Base-by-base conservation (phyloP, 2,113 vertebrate species). In the Lasiurus borealis region DNA sequence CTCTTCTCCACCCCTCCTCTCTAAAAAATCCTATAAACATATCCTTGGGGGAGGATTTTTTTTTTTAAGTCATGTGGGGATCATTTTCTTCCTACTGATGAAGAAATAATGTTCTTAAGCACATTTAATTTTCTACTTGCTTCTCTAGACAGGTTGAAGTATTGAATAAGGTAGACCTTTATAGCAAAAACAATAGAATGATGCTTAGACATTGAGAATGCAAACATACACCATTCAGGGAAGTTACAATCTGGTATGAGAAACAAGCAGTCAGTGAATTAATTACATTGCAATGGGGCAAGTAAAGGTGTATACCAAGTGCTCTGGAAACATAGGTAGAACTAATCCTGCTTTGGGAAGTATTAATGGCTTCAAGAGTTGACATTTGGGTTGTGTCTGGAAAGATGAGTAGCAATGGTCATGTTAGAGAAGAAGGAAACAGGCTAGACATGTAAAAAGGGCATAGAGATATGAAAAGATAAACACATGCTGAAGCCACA, bases 91-190 rank as follows among this genome's bases (percentile, higher is more conserved):
- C n/a, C 76, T 84, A 9, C 31, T 34, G 23, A 81, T 90, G 31
- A 95, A 88, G 29, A 91, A 66, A 36, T 48, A 5, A 4, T 90
- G 3, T 94, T 72, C 66, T 84, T 77, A 91, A 93, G 76, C 34
- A 91, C n/a, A 16, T 62, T n/a, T 29, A 9, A 29, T 91, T 91
- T 62, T 76, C 85, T 18, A 54, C 48, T 94, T 82, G 8, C 46
- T 81, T 84, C 40, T 75, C 44, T 59, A 88, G 59, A 78, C 19
- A 81, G 78, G 13, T 62, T 85, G 21, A 93, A 88, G 64, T 85
- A 89, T 29, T 72, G 18, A 59, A 68, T 40, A 93, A 54, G 57
- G 31, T 52, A 29, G 27, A 57, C 59, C 40, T 69, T 57, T 50
- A 3, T 44, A 88, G 29, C 73, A 91, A 23, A 21, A 78, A 34